phyloP scores from a whole-genome alignment of 1,140 invertebrate species.

The Trachelipus rathkii region DNA sequence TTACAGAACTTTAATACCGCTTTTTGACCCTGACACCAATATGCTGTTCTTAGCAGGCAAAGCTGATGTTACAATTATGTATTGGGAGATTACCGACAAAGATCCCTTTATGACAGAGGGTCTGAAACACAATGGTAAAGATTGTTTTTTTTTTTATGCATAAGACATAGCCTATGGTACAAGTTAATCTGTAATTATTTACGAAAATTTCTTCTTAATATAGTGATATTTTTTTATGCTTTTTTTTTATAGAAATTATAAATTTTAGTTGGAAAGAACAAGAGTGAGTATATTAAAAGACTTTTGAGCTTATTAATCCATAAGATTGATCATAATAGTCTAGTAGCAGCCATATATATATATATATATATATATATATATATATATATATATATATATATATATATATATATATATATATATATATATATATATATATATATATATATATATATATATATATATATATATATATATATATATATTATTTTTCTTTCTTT shows the following conservation, averaged over 20 bases:
- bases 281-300: too few relatives aligned
- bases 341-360: too few relatives aligned
- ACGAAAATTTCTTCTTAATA: too few relatives aligned
- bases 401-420: slow-evolving; percentile 4
- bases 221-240: too few relatives aligned
- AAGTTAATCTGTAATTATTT: too few relatives aligned
- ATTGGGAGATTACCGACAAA: slow-evolving; percentile 75
- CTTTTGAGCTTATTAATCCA: too few relatives aligned
- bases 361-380: not conserved
- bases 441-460: not conserved
- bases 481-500: too few relatives aligned
- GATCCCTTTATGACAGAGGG: slow-evolving; percentile 81
- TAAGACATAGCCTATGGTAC: too few relatives aligned
- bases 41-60: slow-evolving; percentile 93
- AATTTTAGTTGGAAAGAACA: too few relatives aligned
- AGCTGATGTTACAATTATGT: slow-evolving; percentile 79
- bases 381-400: not conserved
- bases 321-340: too few relatives aligned
- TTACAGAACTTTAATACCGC: slow-evolving; percentile 72
- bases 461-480: slow-evolving; percentile 8
- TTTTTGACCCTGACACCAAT: slow-evolving; percentile 84
- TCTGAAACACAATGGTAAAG: slow-evolving; percentile 69
- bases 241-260: too few relatives aligned
- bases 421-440: not conserved
- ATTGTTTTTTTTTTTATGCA: too few relatives aligned